Percentiles rank a stretch among this genome's conserved stretches.
These are phyloP conservation scores for Penaeus monodon DNA, from an alignment of 2,888 invertebrate species.

Conservation along the genomic window DNA sequence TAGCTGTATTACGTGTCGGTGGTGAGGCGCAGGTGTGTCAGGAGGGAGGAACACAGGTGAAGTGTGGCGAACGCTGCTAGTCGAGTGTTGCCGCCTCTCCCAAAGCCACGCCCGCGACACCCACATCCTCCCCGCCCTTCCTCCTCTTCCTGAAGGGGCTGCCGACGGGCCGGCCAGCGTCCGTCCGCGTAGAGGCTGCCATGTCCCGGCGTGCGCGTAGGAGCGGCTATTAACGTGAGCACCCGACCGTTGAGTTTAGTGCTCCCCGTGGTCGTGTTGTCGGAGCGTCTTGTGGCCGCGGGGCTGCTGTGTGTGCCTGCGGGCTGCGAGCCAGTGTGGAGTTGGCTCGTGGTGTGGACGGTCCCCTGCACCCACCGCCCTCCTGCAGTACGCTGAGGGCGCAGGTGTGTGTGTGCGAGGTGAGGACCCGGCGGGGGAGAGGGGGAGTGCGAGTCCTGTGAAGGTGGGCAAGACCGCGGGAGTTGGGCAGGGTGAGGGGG, in stretches of 20 bases:
- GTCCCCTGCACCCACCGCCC: conserved; percentile 43
- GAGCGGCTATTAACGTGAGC: conserved; percentile 37
- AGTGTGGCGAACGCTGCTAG: too few species aligned
- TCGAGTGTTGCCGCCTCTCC: too few species aligned
- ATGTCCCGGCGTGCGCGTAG: conserved; percentile 18
- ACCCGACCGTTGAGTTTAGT: conserved; percentile 47
- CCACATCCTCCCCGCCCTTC: too few species aligned
- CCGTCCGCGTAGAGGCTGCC: background rate
- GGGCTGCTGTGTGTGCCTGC: conserved; percentile 27
- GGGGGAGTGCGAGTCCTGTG: conserved; percentile 23
- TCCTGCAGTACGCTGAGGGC: conserved; percentile 40
- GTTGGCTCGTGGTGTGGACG: conserved; percentile 51
- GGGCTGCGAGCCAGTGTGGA: conserved; percentile 38
- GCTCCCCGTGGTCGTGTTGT: conserved; percentile 46
- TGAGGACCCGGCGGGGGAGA: conserved; percentile 31
- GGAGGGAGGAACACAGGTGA: too few species aligned
- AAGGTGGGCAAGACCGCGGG: conserved; percentile 38
- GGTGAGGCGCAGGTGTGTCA: too few species aligned
- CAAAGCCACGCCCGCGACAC: too few species aligned
- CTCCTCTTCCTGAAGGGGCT: too few species aligned
- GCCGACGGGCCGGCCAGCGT: background rate
- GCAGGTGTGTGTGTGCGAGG: conserved; percentile 36
- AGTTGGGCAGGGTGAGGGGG: conserved; percentile 3
- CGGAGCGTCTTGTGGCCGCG: conserved; percentile 48
- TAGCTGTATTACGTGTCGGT: too few species aligned